A percentile compares a stretch with the other conserved stretches of the same genome.
These are phyloP conservation scores for Siniperca undulata DNA, from an alignment of 2,797 vertebrate species.

Conservation along the genomic window DNA sequence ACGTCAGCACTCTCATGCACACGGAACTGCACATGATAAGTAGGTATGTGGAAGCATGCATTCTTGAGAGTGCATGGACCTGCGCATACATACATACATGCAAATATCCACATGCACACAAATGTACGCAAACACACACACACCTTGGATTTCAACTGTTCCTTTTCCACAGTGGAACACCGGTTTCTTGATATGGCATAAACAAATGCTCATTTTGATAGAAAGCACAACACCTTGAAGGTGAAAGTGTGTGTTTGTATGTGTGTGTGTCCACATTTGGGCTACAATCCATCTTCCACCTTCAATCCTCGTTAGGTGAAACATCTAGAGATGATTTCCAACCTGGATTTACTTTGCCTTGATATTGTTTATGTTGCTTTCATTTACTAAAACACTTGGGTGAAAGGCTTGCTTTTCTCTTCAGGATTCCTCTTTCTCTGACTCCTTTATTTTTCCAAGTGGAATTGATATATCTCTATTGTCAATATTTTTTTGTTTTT, in stretches of 20 bases:
- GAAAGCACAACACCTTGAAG: slow-evolving; percentile 54
- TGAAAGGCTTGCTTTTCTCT: slow-evolving; percentile 41
- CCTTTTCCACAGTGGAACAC: slow-evolving; percentile 36
- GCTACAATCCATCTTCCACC: slow-evolving; percentile 26
- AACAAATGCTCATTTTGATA: slow-evolving; percentile 56
- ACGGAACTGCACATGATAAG: slow-evolving; percentile 33
- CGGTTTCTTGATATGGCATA: slow-evolving; percentile 26
- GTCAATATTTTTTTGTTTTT: slow-evolving; percentile 9
- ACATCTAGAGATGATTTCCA: slow-evolving; percentile 43
- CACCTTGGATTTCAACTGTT: slow-evolving; percentile 11
- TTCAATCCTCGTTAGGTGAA: slow-evolving; percentile 1
- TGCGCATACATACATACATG: not conserved
- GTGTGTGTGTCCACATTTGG: slow-evolving; percentile 13
- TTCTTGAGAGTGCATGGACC: not conserved
- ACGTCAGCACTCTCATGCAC: slow-evolving; percentile 58
- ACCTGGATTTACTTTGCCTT: slow-evolving; percentile 27
- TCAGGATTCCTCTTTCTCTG: slow-evolving; percentile 31
- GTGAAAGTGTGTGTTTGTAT: not conserved
- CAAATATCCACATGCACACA: not conserved
- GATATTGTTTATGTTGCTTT: slow-evolving; percentile 43
- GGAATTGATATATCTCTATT: slow-evolving; percentile 55
- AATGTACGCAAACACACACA: slow-evolving; percentile 4
- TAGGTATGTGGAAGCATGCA: slow-evolving; percentile 29
- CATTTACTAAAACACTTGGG: slow-evolving; percentile 14
- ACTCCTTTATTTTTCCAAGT: slow-evolving; percentile 41